phyloP scores from a whole-genome alignment of 2,797 vertebrate genomes.

The Manis javanica region DNA sequence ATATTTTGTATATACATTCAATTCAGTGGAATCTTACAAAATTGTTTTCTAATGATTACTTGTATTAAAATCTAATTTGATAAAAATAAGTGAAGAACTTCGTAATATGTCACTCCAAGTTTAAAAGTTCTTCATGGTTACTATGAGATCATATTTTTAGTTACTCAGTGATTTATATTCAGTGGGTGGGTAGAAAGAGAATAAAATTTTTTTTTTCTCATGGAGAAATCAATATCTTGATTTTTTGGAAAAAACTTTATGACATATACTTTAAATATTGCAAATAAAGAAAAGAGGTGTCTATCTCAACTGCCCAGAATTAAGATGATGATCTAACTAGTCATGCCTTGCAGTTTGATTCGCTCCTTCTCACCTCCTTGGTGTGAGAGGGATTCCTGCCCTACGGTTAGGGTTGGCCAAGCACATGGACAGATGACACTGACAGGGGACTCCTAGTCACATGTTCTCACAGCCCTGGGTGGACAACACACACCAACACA shows the following conservation, averaged over 20 bases:
- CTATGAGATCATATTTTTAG: background rate
- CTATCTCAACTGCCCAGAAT: background rate
- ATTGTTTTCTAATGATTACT: background rate
- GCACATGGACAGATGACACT: background rate
- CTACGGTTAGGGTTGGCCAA: background rate
- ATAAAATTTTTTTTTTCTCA: background rate
- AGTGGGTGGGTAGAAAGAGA: background rate
- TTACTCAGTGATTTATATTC: background rate
- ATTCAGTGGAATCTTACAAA: background rate
- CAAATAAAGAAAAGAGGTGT: background rate
- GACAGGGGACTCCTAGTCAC: background rate
- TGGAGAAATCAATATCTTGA: background rate
- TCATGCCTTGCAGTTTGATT: background rate
- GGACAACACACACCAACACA: too few relatives aligned
- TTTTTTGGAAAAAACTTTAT: background rate
- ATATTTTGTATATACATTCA: background rate
- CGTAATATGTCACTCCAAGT: background rate
- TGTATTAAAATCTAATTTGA: background rate
- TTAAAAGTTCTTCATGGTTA: background rate
- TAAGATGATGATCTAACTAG: background rate
- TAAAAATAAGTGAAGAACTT: background rate
- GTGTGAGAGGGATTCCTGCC: background rate
- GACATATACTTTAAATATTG: background rate
- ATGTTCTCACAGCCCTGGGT: background rate
- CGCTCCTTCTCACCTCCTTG: background rate